These are phyloP conservation scores for Varanus komodoensis DNA, from an alignment of 2,113 vertebrate genomes.

Conservation along the genomic window DNA sequence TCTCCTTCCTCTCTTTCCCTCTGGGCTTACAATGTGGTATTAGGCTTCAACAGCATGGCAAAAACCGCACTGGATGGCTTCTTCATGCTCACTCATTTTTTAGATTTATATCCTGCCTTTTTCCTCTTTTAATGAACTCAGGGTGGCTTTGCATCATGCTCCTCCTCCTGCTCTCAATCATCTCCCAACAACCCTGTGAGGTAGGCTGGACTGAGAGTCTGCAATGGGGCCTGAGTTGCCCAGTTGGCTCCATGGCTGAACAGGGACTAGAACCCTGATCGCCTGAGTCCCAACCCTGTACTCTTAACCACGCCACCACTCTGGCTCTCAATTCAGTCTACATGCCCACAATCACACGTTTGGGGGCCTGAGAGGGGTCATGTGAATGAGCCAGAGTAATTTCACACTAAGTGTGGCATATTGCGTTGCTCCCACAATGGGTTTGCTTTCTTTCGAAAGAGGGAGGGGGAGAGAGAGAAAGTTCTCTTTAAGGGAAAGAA, in stretches of 20 bases:
- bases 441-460: not conserved
- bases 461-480: constrained; percentile 26
- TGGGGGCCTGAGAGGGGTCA: not conserved
- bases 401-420: not conserved
- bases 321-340: not conserved
- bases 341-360: not conserved
- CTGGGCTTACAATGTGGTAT: not conserved
- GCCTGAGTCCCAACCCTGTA: too few relatives aligned
- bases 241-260: too few relatives aligned
- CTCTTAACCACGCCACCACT: too few relatives aligned
- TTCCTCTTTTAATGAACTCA: too few relatives aligned
- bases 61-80: not conserved
- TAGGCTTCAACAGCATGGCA: not conserved
- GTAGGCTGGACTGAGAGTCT: too few relatives aligned
- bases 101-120: too few relatives aligned
- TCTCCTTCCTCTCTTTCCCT: not conserved
- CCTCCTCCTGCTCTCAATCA: too few relatives aligned
- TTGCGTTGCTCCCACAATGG: not conserved
- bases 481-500: constrained; percentile 39
- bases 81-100: too few relatives aligned
- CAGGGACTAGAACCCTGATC: too few relatives aligned
- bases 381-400: constrained; percentile 24
- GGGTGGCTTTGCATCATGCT: too few relatives aligned
- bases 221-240: too few relatives aligned
- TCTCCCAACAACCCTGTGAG: too few relatives aligned